These are phyloP conservation scores for Gastrophysa polygoni DNA, from an alignment of 2,888 invertebrate species.

Conservation along the genomic window DNA sequence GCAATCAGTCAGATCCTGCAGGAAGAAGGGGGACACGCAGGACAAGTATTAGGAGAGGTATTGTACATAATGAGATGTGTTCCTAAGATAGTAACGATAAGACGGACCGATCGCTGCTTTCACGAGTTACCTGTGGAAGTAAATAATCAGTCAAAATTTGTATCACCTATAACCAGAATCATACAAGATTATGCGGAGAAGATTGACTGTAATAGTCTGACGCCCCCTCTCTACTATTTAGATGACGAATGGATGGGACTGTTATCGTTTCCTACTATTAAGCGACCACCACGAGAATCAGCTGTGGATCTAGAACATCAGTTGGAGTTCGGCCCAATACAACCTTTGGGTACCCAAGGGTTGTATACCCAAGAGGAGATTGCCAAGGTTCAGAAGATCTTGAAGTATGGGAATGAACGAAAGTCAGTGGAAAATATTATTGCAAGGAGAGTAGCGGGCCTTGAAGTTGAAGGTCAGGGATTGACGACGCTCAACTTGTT, in stretches of 20 bases:
- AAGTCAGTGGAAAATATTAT: slow-evolving; percentile 33
- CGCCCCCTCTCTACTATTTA: slow-evolving; percentile 32
- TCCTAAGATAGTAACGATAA: slow-evolving; percentile 30
- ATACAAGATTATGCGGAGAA: slow-evolving; percentile 27
- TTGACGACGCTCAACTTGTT: slow-evolving; percentile 24
- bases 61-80: slow-evolving; percentile 43
- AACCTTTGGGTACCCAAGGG: slow-evolving; percentile 28
- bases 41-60: slow-evolving; percentile 29
- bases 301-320: slow-evolving; percentile 4
- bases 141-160: slow-evolving; percentile 34
- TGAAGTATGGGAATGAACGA: slow-evolving; percentile 27
- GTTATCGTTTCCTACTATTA: slow-evolving; percentile 18
- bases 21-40: slow-evolving; percentile 41
- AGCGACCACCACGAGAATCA: slow-evolving; percentile 16
- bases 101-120: slow-evolving; percentile 35
- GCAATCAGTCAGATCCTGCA: slow-evolving; percentile 39
- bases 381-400: slow-evolving; percentile 17
- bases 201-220: slow-evolving; percentile 28
- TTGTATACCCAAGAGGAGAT: slow-evolving; percentile 34
- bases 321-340: slow-evolving; percentile 27
- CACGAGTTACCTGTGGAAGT: slow-evolving; percentile 37
- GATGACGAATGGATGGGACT: slow-evolving; percentile 32
- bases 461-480: slow-evolving; percentile 24
- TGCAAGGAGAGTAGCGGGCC: slow-evolving; percentile 24
- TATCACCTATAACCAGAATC: slow-evolving; percentile 36